Conservation (phyloP, 2,113 vertebrate species). For the Nycticryphes semicollaris region DNA sequence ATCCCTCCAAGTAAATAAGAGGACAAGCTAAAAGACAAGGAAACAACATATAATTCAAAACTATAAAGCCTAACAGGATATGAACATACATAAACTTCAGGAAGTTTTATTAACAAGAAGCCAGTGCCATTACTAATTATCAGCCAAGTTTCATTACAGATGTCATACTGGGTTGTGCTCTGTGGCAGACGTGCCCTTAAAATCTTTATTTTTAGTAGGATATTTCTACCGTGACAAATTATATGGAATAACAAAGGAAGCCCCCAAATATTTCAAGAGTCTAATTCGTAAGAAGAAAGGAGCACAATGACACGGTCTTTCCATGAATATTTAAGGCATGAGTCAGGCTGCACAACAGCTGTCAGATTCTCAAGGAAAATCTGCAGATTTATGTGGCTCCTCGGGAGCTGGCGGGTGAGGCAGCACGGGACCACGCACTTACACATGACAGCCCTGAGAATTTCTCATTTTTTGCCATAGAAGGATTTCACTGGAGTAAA, state of each 20-base stretch:
- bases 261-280: not conserved
- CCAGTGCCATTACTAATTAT: not conserved
- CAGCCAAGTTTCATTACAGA: not conserved
- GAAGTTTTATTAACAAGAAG: not conserved
- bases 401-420: not conserved
- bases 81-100: not conserved
- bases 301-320: slow-evolving; percentile 24
- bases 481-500: slow-evolving; percentile 24
- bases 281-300: not conserved
- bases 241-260: not conserved
- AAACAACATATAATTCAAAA: slow-evolving; percentile 1
- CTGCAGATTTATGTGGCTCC: slow-evolving; percentile 11
- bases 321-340: not conserved
- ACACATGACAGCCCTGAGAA: slow-evolving; percentile 21
- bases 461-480: slow-evolving; percentile 42
- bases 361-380: slow-evolving; percentile 34
- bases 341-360: not conserved
- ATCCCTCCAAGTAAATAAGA: slow-evolving; percentile 94
- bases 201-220: not conserved
- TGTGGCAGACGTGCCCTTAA: not conserved
- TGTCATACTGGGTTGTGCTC: not conserved
- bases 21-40: slow-evolving; percentile 85
- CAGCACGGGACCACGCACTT: not conserved
- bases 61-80: not conserved
- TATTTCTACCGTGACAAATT: not conserved